Percentiles rank a stretch among this genome's conserved stretches.
Conservation (phyloP, 2,888 invertebrate genomes). For the Eupithecia exiguata region DNA sequence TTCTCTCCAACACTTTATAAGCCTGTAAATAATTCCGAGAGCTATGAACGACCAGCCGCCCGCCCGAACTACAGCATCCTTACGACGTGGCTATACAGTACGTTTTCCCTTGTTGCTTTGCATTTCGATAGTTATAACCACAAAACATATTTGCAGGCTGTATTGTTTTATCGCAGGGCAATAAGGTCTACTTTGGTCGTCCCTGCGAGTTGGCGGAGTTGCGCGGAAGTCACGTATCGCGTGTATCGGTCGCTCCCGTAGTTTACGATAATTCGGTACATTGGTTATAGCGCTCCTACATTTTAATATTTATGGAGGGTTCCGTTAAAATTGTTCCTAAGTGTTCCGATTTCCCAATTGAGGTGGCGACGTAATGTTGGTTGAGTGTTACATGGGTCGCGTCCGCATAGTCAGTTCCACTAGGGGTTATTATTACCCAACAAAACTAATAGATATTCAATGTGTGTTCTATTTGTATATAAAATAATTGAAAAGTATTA, state of each 20-base stretch:
- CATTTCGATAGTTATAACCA: constrained; percentile 23
- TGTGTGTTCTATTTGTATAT: not conserved
- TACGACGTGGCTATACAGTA: constrained; percentile 36
- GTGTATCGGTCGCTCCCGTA: constrained; percentile 50
- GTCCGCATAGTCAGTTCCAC: constrained; percentile 1
- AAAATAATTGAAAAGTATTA: not conserved
- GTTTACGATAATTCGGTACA: constrained; percentile 55
- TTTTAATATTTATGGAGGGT: constrained; percentile 47
- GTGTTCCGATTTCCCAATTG: constrained; percentile 44
- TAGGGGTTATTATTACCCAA: not conserved
- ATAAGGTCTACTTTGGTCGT: constrained; percentile 39
- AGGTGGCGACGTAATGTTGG: constrained; percentile 37
- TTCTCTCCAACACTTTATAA: constrained; percentile 48
- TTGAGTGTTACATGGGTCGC: constrained; percentile 28
- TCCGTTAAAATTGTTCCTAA: constrained; percentile 45
- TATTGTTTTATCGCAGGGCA: constrained; percentile 16
- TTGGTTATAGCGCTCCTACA: constrained; percentile 47
- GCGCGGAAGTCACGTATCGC: constrained; percentile 49
- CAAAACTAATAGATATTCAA: not conserved
- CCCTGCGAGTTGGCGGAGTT: constrained; percentile 27
- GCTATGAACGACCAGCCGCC: constrained; percentile 34
- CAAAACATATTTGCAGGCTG: constrained; percentile 25
- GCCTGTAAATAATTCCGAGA: constrained; percentile 50
- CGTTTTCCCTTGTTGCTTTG: constrained; percentile 28
- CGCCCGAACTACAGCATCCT: constrained; percentile 20